Percentiles rank a stretch among this genome's conserved stretches.
These are phyloP conservation scores for Solea solea DNA, from an alignment of 2,113 vertebrate genomes.

Conservation along the genomic window DNA sequence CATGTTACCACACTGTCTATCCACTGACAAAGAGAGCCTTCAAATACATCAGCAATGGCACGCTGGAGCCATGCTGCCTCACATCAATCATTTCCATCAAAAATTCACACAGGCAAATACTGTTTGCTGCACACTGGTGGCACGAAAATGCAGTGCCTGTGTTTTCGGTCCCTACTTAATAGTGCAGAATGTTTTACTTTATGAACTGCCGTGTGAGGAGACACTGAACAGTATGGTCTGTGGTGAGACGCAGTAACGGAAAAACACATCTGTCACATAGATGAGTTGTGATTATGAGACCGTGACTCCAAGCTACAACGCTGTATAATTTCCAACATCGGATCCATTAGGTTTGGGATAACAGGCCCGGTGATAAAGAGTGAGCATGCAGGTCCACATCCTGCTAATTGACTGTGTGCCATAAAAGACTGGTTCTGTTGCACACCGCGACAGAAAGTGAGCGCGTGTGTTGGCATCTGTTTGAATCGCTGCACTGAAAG, in stretches of 20 bases:
- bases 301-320: conserved; percentile 26
- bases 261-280: conserved; percentile 39
- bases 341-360: conserved; percentile 14
- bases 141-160: background rate
- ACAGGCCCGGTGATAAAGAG: background rate
- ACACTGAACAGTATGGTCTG: conserved; percentile 1
- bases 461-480: conserved; percentile 4
- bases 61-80: conserved; percentile 42
- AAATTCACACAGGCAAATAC: conserved; percentile 48
- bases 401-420: conserved; percentile 60
- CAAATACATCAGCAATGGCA: conserved; percentile 62
- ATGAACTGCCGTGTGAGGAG: conserved; percentile 21
- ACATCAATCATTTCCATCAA: conserved; percentile 64
- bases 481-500: background rate
- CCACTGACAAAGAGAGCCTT: conserved; percentile 69
- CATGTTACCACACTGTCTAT: conserved; percentile 65
- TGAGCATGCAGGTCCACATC: conserved; percentile 37
- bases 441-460: conserved; percentile 9
- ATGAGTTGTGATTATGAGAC: conserved; percentile 31
- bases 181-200: conserved; percentile 27
- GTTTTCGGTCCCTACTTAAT: conserved; percentile 16
- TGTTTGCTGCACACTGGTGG: conserved; percentile 35
- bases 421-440: conserved; percentile 36
- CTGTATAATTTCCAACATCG: background rate
- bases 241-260: conserved; percentile 14